Percentiles rank a stretch among this genome's conserved stretches.
phyloP scores from a whole-genome alignment of 30 jellyfish, hydroid and myxozoan genomes.

The Hydractinia echinata region DNA sequence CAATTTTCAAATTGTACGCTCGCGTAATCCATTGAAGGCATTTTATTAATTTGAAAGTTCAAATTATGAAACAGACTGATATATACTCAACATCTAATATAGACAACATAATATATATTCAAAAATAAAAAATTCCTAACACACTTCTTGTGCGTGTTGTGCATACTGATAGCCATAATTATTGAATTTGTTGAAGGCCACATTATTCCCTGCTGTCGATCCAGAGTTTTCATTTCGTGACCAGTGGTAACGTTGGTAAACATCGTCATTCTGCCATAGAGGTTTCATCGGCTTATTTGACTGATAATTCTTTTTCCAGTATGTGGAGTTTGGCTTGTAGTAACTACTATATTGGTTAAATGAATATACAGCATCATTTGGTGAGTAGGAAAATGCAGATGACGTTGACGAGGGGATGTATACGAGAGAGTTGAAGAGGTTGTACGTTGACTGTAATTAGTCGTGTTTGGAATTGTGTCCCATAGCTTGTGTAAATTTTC shows the following conservation, averaged over 20 bases:
- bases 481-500: constrained; percentile 16
- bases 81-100: constrained; percentile 8
- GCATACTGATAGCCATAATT: neutral
- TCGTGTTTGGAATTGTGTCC: constrained; percentile 34
- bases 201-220: neutral
- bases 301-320: constrained; percentile 25
- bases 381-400: neutral
- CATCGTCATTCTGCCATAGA: constrained; percentile 16
- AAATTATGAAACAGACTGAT: too few relatives aligned
- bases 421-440: neutral
- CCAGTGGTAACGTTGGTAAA: constrained; percentile 36
- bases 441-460: constrained; percentile 7
- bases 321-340: constrained; percentile 5
- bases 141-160: constrained; percentile 25
- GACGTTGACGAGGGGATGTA: neutral
- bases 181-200: neutral
- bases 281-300: neutral
- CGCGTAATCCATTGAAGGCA: neutral
- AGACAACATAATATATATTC: neutral
- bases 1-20: neutral
- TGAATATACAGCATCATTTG: constrained; percentile 28
- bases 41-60: neutral
- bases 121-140: neutral
- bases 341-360: constrained; percentile 38
- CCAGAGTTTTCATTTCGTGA: constrained; percentile 6